Percentiles rank a stretch among this genome's conserved stretches.
These are phyloP conservation scores for Rhombomys opimus DNA, from an alignment of 2,113 vertebrate species.

Conservation along the genomic window DNA sequence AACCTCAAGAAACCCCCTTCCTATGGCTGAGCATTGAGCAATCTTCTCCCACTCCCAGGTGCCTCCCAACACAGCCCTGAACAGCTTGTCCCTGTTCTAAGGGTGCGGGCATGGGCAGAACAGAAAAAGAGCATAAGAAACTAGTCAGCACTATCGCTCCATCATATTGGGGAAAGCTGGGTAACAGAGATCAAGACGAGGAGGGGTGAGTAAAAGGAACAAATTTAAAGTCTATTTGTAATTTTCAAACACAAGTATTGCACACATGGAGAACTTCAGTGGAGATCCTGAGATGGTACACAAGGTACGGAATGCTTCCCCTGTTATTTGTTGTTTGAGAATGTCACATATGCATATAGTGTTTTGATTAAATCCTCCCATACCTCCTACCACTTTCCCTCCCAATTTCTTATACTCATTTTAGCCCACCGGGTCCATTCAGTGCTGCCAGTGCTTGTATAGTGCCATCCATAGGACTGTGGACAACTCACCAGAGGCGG, in stretches of 20 bases:
- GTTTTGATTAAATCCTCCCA: neutral
- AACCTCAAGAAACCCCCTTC: neutral
- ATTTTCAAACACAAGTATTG: neutral
- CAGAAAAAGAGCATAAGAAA: neutral
- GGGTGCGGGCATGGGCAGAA: neutral
- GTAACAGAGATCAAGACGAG: no score
- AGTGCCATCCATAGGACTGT: no score
- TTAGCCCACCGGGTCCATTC: neutral
- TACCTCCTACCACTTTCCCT: neutral
- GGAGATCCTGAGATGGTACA: neutral
- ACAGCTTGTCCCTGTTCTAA: neutral
- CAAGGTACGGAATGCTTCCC: neutral
- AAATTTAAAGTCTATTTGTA: neutral
- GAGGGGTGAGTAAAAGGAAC: neutral
- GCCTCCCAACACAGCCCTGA: neutral
- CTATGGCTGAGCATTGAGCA: neutral
- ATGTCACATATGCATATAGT: neutral
- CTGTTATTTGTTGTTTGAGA: neutral
- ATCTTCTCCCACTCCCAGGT: neutral
- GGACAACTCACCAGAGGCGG: neutral
- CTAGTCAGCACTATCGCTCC: neutral
- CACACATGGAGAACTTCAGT: neutral
- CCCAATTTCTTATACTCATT: neutral
- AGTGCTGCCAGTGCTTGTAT: no score
- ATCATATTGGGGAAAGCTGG: neutral